A percentile compares a stretch with the other conserved stretches of the same genome.
These are phyloP conservation scores for Sarcophaga rosellei DNA, from an alignment of 2,888 invertebrate genomes.

Conservation along the genomic window DNA sequence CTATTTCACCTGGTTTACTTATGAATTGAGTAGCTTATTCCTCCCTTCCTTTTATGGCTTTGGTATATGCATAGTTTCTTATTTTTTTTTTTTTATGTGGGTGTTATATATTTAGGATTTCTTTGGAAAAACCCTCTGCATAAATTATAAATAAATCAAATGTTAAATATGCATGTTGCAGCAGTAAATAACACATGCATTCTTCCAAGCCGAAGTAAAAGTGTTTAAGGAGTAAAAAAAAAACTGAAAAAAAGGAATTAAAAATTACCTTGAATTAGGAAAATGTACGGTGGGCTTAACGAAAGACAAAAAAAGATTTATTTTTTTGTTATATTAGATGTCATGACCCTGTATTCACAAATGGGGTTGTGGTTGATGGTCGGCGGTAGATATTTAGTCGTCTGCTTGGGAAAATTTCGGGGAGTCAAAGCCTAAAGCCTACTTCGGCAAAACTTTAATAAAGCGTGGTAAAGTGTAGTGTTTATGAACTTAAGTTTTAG, in stretches of 20 bases:
- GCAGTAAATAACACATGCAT: constrained; percentile 24
- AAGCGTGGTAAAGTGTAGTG: too few relatives aligned
- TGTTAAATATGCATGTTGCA: constrained; percentile 2
- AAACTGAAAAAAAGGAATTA: neutral
- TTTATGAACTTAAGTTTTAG: too few relatives aligned
- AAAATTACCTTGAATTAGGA: constrained; percentile 11
- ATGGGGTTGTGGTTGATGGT: too few relatives aligned
- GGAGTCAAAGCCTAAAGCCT: too few relatives aligned
- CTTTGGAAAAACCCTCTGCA: constrained; percentile 22
- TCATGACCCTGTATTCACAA: too few relatives aligned
- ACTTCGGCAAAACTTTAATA: too few relatives aligned
- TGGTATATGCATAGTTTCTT: neutral
- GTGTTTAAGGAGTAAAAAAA: neutral
- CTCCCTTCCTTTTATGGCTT: neutral
- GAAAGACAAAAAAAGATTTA: neutral
- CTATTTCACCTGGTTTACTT: neutral
- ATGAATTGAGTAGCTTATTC: neutral
- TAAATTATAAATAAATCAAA: constrained; percentile 45
- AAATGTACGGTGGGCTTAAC: neutral
- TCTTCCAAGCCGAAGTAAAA: neutral
- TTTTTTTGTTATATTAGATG: too few relatives aligned
- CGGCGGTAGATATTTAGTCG: too few relatives aligned
- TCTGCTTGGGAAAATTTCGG: too few relatives aligned
- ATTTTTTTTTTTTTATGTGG: neutral
- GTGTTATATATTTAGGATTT: constrained; percentile 1